Percentiles rank a stretch among this genome's conserved stretches.
Conservation (phyloP, 2,797 vertebrate species). For the Mionectes olivaceus region DNA sequence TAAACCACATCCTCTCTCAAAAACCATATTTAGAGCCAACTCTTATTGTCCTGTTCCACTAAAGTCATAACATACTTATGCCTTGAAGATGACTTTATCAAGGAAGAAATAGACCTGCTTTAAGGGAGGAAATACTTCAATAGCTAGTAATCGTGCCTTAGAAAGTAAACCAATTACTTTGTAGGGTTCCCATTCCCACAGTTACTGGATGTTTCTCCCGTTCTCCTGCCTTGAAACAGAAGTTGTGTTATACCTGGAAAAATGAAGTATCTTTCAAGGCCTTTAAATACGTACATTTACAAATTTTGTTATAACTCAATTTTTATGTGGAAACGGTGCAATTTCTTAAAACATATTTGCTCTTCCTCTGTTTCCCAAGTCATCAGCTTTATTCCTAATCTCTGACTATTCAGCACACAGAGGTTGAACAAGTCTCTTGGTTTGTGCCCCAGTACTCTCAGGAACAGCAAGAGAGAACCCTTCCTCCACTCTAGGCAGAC, state of each 20-base stretch:
- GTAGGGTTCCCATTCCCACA: neutral
- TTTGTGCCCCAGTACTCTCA: fast-evolving
- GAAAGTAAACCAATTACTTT: neutral
- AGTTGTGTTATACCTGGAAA: neutral
- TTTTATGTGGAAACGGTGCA: neutral
- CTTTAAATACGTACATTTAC: neutral
- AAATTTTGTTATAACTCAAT: neutral
- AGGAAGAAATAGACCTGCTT: neutral
- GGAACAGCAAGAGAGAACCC: neutral
- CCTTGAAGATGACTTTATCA: neutral
- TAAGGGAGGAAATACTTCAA: slow-evolving; percentile 1
- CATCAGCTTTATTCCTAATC: neutral
- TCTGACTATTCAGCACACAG: neutral
- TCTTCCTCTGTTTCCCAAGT: neutral
- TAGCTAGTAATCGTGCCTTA: neutral
- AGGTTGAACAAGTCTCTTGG: neutral
- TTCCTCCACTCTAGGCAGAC: neutral
- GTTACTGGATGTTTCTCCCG: neutral
- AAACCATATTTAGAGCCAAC: neutral
- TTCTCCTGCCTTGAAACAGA: neutral
- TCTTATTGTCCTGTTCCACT: neutral
- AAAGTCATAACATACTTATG: neutral
- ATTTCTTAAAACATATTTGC: neutral
- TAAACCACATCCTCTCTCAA: slow-evolving; percentile 3
- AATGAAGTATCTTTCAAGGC: neutral